Conservation (phyloP, 2,797 vertebrate genomes). For the Chaenodraco wilsoni region DNA sequence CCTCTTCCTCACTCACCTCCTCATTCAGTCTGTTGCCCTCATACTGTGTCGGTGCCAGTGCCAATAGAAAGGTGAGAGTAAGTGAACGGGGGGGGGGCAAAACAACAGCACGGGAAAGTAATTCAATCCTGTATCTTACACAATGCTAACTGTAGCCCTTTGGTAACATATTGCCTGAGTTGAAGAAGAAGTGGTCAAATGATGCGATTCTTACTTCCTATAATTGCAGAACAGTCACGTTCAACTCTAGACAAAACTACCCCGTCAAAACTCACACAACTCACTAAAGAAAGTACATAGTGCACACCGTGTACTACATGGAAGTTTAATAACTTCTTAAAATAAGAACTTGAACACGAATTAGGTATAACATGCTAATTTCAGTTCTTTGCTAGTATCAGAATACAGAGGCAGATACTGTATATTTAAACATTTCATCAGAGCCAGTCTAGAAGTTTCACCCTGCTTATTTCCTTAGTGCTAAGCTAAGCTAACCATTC, state of each 20-base stretch:
- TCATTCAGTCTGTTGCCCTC: slow-evolving; percentile 83
- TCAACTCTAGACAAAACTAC: too few species aligned
- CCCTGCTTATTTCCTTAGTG: neutral
- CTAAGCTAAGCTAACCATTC: neutral
- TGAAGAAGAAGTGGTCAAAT: too few species aligned
- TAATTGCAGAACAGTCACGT: too few species aligned
- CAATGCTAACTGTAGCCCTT: slow-evolving; percentile 29
- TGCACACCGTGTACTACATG: neutral
- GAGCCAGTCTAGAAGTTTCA: neutral
- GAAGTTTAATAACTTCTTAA: neutral
- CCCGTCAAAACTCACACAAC: too few species aligned
- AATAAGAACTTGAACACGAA: neutral
- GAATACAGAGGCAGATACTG: neutral
- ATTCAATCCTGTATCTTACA: slow-evolving; percentile 45
- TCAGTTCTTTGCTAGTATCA: too few species aligned
- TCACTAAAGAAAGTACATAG: neutral
- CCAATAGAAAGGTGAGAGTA: slow-evolving; percentile 84
- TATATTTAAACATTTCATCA: neutral
- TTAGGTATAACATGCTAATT: neutral
- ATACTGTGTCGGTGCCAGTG: slow-evolving; percentile 81
- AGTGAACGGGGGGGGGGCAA: slow-evolving; percentile 69
- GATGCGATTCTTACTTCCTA: neutral
- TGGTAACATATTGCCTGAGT: slow-evolving; percentile 1
- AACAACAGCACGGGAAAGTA: slow-evolving; percentile 66
- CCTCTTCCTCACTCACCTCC: slow-evolving; percentile 83